A percentile compares a stretch with the other conserved stretches of the same genome.
These are phyloP conservation scores for Amiota communis DNA, from an alignment of 2,888 invertebrate species.

Conservation along the genomic window DNA sequence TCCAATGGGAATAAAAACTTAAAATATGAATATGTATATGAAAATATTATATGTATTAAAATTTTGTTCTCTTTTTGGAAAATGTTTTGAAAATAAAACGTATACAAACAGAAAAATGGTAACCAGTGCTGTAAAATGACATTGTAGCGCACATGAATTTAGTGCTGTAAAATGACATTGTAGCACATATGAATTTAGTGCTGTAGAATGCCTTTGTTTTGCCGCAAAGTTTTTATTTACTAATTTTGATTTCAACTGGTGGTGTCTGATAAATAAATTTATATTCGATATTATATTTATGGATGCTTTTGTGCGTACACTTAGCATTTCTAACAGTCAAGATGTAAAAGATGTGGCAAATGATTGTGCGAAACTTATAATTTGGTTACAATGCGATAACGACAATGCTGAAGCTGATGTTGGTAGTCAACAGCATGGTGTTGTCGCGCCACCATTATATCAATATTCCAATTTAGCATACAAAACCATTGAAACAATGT, in stretches of 20 bases:
- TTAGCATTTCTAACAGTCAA: constrained; percentile 38
- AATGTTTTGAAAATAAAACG: too few relatives aligned
- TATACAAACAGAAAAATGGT: too few relatives aligned
- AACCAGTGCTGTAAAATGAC: too few relatives aligned
- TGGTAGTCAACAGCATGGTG: background rate
- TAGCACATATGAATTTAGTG: too few relatives aligned
- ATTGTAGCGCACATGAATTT: too few relatives aligned
- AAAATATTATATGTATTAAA: too few relatives aligned
- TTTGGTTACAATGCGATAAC: constrained; percentile 51
- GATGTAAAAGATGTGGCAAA: constrained; percentile 45
- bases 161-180: too few relatives aligned
- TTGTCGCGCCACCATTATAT: constrained; percentile 34
- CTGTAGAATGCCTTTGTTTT: too few relatives aligned
- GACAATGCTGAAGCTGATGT: constrained; percentile 10
- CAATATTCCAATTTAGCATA: constrained; percentile 32
- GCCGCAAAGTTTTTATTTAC: too few relatives aligned
- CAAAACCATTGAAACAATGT: constrained; percentile 50
- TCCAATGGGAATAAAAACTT: too few relatives aligned
- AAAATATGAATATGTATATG: too few relatives aligned
- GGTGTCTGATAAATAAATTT: constrained; percentile 21
- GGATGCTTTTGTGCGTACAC: constrained; percentile 51
- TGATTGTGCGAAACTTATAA: constrained; percentile 49
- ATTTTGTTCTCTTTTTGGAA: too few relatives aligned
- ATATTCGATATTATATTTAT: constrained; percentile 29
- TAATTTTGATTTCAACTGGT: constrained; percentile 37